A percentile compares a stretch with the other conserved stretches of the same genome.
These are phyloP conservation scores for Cyrtonyx montezumae DNA, from an alignment of 2,113 vertebrate species.

Conservation along the genomic window DNA sequence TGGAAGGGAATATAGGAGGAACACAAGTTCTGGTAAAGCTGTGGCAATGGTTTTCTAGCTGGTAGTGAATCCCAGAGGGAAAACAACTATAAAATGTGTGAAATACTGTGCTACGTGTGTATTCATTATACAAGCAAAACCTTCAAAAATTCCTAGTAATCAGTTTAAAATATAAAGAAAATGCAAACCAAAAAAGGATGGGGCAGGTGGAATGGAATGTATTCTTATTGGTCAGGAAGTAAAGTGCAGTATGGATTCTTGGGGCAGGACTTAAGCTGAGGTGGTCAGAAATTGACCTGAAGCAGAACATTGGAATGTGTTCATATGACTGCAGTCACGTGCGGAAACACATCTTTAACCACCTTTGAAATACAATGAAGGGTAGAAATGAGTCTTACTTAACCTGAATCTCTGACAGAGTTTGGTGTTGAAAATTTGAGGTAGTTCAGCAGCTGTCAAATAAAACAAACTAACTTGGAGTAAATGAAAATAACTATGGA, in stretches of 20 bases:
- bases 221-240: not conserved
- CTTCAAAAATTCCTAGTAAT: not conserved
- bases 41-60: not conserved
- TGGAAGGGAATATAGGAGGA: not conserved
- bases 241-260: not conserved
- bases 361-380: conserved; percentile 31
- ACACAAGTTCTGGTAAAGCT: not conserved
- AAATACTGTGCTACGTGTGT: not conserved
- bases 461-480: not conserved
- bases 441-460: not conserved
- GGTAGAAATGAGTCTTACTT: not conserved
- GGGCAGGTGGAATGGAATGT: not conserved
- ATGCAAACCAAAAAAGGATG: not conserved
- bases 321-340: not conserved
- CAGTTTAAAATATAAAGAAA: not conserved
- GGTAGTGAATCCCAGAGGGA: not conserved
- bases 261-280: not conserved
- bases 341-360: not conserved
- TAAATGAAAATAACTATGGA: not conserved
- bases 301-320: not conserved
- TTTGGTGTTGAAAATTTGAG: not conserved
- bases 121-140: not conserved
- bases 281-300: not conserved
- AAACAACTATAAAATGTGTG: not conserved
- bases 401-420: not conserved